Conservation (phyloP, 2,888 invertebrate genomes). For the Zaprionus lineosus region DNA sequence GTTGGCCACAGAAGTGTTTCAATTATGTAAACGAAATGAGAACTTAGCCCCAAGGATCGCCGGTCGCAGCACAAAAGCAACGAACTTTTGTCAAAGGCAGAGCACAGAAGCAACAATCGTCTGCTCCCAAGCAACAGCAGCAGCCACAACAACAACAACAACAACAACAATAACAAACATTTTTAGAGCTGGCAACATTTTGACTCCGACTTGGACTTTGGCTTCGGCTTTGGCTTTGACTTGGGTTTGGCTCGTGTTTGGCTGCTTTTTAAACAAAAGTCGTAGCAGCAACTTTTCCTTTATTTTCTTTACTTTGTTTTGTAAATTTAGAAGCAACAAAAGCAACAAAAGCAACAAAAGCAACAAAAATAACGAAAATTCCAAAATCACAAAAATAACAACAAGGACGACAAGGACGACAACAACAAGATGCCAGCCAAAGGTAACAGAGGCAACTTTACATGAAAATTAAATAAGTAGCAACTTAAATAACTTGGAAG, state of each 20-base stretch:
- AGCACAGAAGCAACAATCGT: constrained; percentile 42
- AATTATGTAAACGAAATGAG: constrained; percentile 47
- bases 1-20: constrained; percentile 33
- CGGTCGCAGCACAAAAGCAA: no score
- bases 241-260: constrained; percentile 27
- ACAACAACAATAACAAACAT: constrained; percentile 3
- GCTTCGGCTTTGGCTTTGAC: constrained; percentile 11
- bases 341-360: no score
- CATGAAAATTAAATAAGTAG: constrained; percentile 79
- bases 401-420: no score
- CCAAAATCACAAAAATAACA: no score
- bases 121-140: constrained; percentile 60
- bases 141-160: constrained; percentile 23
- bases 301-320: not conserved
- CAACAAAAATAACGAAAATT: no score
- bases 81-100: constrained; percentile 5
- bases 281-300: constrained; percentile 19
- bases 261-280: constrained; percentile 28
- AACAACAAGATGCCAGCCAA: no score
- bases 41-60: constrained; percentile 24
- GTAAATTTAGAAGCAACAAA: constrained; percentile 2
- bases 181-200: constrained; percentile 16
- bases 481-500: constrained; percentile 72
- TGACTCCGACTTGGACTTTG: no score
- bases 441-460: constrained; percentile 50